Evolutionary conservation across 2,888 invertebrate genomes (phyloP).

Genomic region (Drosophila imparisetae): DNA sequence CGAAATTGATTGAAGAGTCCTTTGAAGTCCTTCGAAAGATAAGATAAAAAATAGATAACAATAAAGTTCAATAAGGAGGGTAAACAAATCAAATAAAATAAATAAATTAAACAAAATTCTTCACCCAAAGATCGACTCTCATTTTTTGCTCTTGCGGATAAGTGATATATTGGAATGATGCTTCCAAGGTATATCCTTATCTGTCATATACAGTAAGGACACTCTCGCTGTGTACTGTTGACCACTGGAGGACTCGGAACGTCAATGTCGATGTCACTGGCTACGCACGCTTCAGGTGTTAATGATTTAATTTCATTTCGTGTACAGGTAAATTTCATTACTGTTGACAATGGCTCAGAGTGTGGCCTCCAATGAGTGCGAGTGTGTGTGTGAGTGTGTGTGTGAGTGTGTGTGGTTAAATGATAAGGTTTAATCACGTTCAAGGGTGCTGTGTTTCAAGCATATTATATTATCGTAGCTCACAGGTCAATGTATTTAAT

Average conservation of each 20-base stretch:
- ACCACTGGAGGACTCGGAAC: slow-evolving; percentile 26
- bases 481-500: slow-evolving; percentile 39
- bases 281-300: slow-evolving; percentile 76
- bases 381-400: slow-evolving; percentile 27
- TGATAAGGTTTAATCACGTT: slow-evolving; percentile 68
- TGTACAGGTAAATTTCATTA: slow-evolving; percentile 78
- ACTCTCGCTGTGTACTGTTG: not conserved
- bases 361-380: not conserved
- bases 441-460: slow-evolving; percentile 50
- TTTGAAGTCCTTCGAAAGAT: not conserved
- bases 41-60: not conserved
- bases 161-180: accelerated
- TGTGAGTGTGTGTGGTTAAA: slow-evolving; percentile 49
- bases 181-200: slow-evolving; percentile 17
- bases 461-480: slow-evolving; percentile 39
- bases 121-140: no score
- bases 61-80: not conserved
- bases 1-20: not conserved
- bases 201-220: not conserved
- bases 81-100: no score
- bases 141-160: not conserved
- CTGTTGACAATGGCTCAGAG: slow-evolving; percentile 71
- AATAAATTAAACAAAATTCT: not conserved
- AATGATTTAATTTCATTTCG: slow-evolving; percentile 79
- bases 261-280: slow-evolving; percentile 42